These are phyloP conservation scores for Cephus spinipes DNA, from an alignment of 2,888 invertebrate genomes.

Conservation along the genomic window DNA sequence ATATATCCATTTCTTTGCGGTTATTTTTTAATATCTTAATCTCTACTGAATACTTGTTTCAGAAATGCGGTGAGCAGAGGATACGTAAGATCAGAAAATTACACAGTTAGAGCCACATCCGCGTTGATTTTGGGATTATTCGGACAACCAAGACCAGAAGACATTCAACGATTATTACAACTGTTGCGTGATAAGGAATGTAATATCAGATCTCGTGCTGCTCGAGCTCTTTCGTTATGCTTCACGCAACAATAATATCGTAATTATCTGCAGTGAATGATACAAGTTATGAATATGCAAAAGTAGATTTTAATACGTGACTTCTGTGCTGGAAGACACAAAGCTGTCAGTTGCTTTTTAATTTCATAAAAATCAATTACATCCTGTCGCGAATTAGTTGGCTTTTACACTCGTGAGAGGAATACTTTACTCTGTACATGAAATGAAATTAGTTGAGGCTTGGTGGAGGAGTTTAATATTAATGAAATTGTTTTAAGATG, in stretches of 20 bases:
- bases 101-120: slow-evolving; percentile 50
- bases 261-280: neutral
- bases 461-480: neutral
- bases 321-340: neutral
- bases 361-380: neutral
- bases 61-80: slow-evolving; percentile 58
- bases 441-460: neutral
- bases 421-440: neutral
- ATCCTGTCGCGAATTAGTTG: neutral
- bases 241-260: slow-evolving; percentile 32
- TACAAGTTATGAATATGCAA: slow-evolving; percentile 10
- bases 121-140: slow-evolving; percentile 57
- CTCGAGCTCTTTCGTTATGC: slow-evolving; percentile 49
- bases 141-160: slow-evolving; percentile 53
- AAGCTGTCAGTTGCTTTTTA: neutral
- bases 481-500: too few relatives aligned
- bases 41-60: slow-evolving; percentile 1
- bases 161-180: slow-evolving; percentile 57
- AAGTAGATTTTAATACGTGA: neutral
- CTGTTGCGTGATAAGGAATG: slow-evolving; percentile 53
- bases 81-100: slow-evolving; percentile 58
- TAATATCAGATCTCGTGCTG: slow-evolving; percentile 54
- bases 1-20: neutral
- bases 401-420: neutral
- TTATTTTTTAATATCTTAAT: neutral